A percentile compares a stretch with the other conserved stretches of the same genome.
These are phyloP conservation scores for Elanoides forficatus DNA, from an alignment of 2,113 vertebrate genomes.

Conservation along the genomic window DNA sequence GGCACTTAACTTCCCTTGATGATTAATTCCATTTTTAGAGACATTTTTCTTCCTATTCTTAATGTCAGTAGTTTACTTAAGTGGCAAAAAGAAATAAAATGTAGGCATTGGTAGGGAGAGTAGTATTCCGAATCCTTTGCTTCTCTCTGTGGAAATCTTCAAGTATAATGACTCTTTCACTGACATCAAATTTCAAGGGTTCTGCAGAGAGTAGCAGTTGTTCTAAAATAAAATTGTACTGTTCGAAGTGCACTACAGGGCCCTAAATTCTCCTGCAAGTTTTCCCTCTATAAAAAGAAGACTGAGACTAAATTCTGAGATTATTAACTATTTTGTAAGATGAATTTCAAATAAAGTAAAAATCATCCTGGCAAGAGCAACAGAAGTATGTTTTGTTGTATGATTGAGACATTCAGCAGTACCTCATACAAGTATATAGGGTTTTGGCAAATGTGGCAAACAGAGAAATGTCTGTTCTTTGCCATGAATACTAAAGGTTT, in stretches of 20 bases:
- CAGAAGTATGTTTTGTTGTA: background rate
- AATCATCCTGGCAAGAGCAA: background rate
- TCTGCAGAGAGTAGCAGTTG: constrained; percentile 1
- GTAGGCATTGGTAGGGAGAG: background rate
- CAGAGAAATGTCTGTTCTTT: background rate
- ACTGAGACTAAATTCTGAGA: background rate
- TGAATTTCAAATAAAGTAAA: background rate
- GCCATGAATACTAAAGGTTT: background rate
- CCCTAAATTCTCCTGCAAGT: background rate
- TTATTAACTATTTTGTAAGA: background rate
- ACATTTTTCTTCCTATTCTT: background rate
- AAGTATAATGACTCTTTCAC: background rate
- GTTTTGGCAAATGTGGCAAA: background rate
- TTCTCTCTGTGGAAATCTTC: constrained; percentile 26
- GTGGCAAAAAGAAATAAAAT: background rate
- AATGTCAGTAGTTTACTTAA: background rate
- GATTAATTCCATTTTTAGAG: constrained; percentile 8
- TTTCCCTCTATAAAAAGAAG: background rate
- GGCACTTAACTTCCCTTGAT: background rate
- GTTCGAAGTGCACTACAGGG: background rate
- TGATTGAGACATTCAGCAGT: background rate
- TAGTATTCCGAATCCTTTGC: background rate
- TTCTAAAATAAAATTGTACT: constrained; percentile 16
- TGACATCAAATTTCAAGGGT: constrained; percentile 10
- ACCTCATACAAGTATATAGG: background rate